These are phyloP conservation scores for Semaprochilodus insignis DNA, from an alignment of 2,797 vertebrate genomes.

Conservation along the genomic window DNA sequence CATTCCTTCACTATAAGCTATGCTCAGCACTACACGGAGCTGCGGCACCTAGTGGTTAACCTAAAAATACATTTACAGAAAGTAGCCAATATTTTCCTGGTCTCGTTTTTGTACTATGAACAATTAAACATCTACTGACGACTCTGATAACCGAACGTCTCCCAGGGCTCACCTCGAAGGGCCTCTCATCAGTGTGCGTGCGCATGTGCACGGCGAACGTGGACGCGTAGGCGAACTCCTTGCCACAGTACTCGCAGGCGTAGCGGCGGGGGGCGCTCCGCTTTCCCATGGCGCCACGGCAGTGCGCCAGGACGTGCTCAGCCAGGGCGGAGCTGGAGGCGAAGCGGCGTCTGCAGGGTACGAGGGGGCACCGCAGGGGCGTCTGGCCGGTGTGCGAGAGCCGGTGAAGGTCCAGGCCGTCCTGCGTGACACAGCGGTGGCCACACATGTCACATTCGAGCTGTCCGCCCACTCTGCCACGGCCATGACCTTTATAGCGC, in stretches of 20 bases:
- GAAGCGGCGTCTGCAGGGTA: constrained; percentile 81
- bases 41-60: no score
- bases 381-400: constrained; percentile 85
- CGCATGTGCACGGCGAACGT: constrained; percentile 84
- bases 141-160: no score
- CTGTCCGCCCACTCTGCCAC: constrained; percentile 81
- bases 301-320: constrained; percentile 80
- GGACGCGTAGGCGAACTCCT: constrained; percentile 83
- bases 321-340: constrained; percentile 77
- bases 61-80: no score
- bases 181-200: constrained; percentile 83
- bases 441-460: constrained; percentile 85
- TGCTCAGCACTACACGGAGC: no score
- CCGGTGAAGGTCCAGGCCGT: constrained; percentile 83
- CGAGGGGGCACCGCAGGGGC: constrained; percentile 81
- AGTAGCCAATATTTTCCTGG: no score
- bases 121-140: no score
- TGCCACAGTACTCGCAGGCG: constrained; percentile 78
- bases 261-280: constrained; percentile 70
- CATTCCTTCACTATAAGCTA: no score
- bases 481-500: constrained; percentile 73
- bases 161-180: constrained; percentile 77
- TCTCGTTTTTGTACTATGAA: no score
- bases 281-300: constrained; percentile 73
- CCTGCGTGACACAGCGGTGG: constrained; percentile 84